Percentiles rank a stretch among this genome's conserved stretches.
Evolutionary conservation across 2,888 invertebrate genomes (phyloP).

Genomic region (Drosophila tanythrix): DNA sequence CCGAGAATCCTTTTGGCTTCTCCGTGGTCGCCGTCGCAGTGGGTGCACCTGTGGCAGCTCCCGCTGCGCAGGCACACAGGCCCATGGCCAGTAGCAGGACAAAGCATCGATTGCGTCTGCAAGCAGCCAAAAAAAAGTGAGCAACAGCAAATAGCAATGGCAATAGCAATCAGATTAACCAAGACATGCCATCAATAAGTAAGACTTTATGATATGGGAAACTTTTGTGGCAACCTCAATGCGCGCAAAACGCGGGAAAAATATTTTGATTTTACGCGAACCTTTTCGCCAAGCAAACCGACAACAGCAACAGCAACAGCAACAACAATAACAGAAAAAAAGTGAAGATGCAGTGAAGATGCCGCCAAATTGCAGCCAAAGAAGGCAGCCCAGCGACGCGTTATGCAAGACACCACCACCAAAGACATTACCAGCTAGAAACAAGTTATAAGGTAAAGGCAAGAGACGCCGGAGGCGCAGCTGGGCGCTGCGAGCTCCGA

Average conservation of each 20-base stretch:
- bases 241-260: slow-evolving; percentile 79
- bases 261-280: slow-evolving; percentile 64
- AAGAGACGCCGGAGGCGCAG: slow-evolving; percentile 56
- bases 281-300: slow-evolving; percentile 54
- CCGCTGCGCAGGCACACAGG: slow-evolving; percentile 68
- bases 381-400: slow-evolving; percentile 74
- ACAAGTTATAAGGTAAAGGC: slow-evolving; percentile 71
- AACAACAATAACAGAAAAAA: slow-evolving; percentile 24
- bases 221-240: slow-evolving; percentile 69
- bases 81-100: slow-evolving; percentile 70
- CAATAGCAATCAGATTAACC: slow-evolving; percentile 63
- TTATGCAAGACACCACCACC: slow-evolving; percentile 64
- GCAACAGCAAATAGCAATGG: slow-evolving; percentile 37
- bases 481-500: slow-evolving; percentile 32
- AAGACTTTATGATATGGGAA: slow-evolving; percentile 82
- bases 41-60: slow-evolving; percentile 67
- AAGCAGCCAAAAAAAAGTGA: slow-evolving; percentile 42
- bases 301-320: slow-evolving; percentile 22
- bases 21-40: slow-evolving; percentile 78
- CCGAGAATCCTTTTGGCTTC: slow-evolving; percentile 82
- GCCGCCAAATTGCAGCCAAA: slow-evolving; percentile 77
- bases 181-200: slow-evolving; percentile 75
- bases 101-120: slow-evolving; percentile 67
- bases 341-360: slow-evolving; percentile 58
- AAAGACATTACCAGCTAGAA: slow-evolving; percentile 60